A percentile compares a stretch with the other conserved stretches of the same genome.
Evolutionary conservation across 2,888 invertebrate species (phyloP).

Genomic region (Lepidochrysops patricia): DNA sequence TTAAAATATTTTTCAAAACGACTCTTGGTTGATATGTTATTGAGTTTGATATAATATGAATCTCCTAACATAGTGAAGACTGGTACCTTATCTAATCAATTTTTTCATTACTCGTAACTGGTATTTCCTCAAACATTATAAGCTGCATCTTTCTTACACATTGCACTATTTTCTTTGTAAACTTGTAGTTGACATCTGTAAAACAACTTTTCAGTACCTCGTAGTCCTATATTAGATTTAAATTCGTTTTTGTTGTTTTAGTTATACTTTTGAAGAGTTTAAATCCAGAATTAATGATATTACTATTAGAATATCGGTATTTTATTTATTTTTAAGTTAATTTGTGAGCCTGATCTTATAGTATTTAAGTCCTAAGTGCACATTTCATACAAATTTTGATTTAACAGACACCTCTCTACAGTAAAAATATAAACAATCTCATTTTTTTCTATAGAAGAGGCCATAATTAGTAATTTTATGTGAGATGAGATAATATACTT

Average conservation of each 20-base stretch:
- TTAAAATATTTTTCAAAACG: neutral
- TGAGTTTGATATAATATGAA: neutral
- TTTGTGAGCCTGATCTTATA: neutral
- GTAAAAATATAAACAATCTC: conserved; percentile 9
- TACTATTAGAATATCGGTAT: conserved; percentile 47
- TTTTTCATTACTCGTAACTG: neutral
- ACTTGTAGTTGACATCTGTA: neutral
- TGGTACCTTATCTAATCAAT: neutral
- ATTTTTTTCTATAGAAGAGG: neutral
- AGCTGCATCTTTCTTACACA: neutral
- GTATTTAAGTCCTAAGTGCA: conserved; percentile 21
- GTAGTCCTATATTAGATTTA: conserved; percentile 39
- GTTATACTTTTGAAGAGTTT: conserved; percentile 54
- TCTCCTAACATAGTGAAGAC: conserved; percentile 3
- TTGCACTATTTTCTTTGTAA: neutral
- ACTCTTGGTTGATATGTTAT: neutral
- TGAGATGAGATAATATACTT: too few relatives aligned
- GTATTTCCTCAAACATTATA: neutral
- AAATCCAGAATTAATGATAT: conserved; percentile 67
- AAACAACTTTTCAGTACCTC: conserved; percentile 36
- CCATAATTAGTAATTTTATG: neutral
- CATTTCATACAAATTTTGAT: conserved; percentile 20
- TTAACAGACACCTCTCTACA: conserved; percentile 14
- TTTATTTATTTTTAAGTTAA: conserved; percentile 12
- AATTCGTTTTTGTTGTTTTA: conserved; percentile 59